Evolutionary conservation across 1,140 invertebrate species (phyloP), one percentile per base, ranked within the genome.

Genomic region (Helicoverpa armigera): DNA sequence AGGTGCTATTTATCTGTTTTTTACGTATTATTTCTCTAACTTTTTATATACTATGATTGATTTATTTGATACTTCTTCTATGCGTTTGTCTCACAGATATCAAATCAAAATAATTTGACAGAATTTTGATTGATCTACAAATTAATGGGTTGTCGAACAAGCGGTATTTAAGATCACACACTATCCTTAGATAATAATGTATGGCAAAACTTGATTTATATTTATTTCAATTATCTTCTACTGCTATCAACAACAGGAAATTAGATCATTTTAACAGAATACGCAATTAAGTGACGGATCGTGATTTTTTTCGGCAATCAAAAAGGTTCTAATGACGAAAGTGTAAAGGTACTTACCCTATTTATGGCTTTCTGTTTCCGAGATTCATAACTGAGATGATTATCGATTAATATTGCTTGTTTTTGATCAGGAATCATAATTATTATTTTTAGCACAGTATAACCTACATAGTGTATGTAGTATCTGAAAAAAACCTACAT

Each of bases 181-280:
- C 16, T 43, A 65, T 11, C 1, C 35, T 65, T 43, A 16, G 63
- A 67, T 18, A 11, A 67, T 67, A n/a, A 11, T 50, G 31, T 67
- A 48, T 16, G 10, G 48, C 63, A 60, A 23, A 67, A 48, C 43
- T 67, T 67, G 63, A 50, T 67, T 67, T 12, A 50, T 43, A 23
- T 5, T 18, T 58, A 23, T 67, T 67, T 67, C 63, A 67, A 50
- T 67, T 12, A 67, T 31, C 18, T 67, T n/a, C 12, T 35, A 23
- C 5, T 2, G 23, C n/a, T 7, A 35, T 14, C 13, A 9, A 67
- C 12, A 67, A 67, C 63, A 67, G 63, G 63, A 50, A 50, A 67
- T 50, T 67, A 50, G 63, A 67, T 50, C 14, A 65, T 65, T 65
- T 65, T 18, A 67, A 48, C 16, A 60, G 58, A 7, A 60, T 18